These are phyloP conservation scores for Leuciscus idus DNA, from an alignment of 2,113 vertebrate genomes.

Conservation along the genomic window DNA sequence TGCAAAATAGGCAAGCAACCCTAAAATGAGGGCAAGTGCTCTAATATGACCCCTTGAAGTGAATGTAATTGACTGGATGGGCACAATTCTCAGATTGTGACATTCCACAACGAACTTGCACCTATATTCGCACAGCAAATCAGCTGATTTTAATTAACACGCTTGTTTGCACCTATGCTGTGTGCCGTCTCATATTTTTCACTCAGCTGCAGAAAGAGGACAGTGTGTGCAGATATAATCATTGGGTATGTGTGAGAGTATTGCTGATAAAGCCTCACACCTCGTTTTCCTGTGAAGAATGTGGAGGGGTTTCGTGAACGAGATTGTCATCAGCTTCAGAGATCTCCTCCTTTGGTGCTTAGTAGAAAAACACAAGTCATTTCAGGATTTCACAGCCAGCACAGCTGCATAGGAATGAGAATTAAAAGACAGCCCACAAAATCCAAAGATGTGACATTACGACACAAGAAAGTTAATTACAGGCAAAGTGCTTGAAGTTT, in stretches of 20 bases:
- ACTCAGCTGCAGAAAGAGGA: slow-evolving; percentile 29
- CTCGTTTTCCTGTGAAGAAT: slow-evolving; percentile 65
- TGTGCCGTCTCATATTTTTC: slow-evolving; percentile 6
- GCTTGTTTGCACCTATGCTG: slow-evolving; percentile 16
- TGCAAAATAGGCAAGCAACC: background rate
- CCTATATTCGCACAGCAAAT: slow-evolving; percentile 16
- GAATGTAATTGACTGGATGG: background rate
- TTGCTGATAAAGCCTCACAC: slow-evolving; percentile 54
- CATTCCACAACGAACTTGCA: slow-evolving; percentile 33
- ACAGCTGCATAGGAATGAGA: slow-evolving; percentile 24
- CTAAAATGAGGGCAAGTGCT: background rate
- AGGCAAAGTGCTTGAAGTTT: background rate
- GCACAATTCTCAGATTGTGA: slow-evolving; percentile 7
- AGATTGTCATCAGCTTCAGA: slow-evolving; percentile 32
- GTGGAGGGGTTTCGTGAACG: slow-evolving; percentile 54
- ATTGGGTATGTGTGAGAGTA: slow-evolving; percentile 28
- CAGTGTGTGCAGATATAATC: slow-evolving; percentile 27
- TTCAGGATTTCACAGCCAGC: background rate
- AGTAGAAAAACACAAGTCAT: slow-evolving; percentile 38
- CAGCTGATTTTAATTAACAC: slow-evolving; percentile 36
- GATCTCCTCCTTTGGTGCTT: slow-evolving; percentile 44
- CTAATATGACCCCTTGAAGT: background rate
- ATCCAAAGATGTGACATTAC: slow-evolving; percentile 7
- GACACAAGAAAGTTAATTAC: background rate
- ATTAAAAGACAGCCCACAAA: background rate